phyloP scores from a whole-genome alignment of 2,113 vertebrate genomes.

The Sphyrna mokarran region DNA sequence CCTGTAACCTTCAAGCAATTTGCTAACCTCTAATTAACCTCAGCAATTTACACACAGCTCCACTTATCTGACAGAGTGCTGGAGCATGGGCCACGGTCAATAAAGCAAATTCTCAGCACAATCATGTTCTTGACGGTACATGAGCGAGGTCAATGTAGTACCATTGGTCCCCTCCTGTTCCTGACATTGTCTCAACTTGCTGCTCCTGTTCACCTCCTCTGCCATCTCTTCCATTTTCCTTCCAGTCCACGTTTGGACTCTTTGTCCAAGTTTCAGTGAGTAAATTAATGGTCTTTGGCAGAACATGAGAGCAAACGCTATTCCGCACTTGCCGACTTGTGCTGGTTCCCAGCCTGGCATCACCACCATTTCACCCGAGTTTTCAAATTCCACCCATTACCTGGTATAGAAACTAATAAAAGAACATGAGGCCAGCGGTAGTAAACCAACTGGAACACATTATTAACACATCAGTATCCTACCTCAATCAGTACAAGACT shows the following conservation, averaged over 20 bases:
- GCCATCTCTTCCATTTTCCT: neutral
- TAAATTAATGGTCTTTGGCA: neutral
- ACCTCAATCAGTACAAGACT: no score
- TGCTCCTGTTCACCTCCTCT: neutral
- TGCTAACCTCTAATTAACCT: neutral
- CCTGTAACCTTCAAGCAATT: neutral
- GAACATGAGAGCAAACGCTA: neutral
- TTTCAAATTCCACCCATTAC: neutral
- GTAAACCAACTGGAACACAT: no score
- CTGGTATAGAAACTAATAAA: no score
- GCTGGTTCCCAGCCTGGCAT: neutral
- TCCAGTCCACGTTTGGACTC: neutral
- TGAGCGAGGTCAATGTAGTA: neutral
- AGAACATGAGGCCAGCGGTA: no score
- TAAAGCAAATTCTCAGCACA: neutral
- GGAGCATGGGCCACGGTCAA: neutral
- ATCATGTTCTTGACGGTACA: no score
- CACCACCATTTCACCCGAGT: neutral
- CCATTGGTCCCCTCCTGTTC: neutral
- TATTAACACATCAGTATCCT: no score
- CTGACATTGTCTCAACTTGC: neutral
- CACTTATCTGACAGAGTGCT: neutral
- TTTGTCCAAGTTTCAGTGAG: neutral
- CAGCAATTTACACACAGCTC: neutral
- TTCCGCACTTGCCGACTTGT: neutral